Percentiles rank a stretch among this genome's conserved stretches.
Evolutionary conservation across 2,113 vertebrate species (phyloP).

Genomic region (Gasterosteus nipponicus): DNA sequence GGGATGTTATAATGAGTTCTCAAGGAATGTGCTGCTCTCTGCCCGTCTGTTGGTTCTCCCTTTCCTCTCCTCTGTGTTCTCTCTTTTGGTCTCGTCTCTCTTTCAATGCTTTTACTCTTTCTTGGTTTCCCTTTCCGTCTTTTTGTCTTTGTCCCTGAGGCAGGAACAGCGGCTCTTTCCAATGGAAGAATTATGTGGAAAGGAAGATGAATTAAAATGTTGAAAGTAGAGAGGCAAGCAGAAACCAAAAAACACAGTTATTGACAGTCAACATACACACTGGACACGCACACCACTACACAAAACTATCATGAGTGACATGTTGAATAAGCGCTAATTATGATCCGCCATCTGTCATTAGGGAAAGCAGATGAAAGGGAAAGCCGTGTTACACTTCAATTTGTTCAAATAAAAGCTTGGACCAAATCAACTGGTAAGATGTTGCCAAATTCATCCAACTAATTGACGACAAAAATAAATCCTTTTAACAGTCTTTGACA

Average conservation of each 20-base stretch:
- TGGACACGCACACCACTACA: background rate
- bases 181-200: constrained; percentile 26
- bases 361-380: background rate
- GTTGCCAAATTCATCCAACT: background rate
- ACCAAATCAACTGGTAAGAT: background rate
- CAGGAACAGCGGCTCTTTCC: constrained; percentile 3
- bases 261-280: background rate
- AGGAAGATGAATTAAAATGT: background rate
- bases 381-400: background rate
- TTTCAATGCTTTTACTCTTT: background rate
- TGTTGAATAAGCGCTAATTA: background rate
- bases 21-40: constrained; percentile 21
- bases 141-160: background rate
- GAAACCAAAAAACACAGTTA: background rate
- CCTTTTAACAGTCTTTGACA: background rate
- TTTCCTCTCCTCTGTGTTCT: background rate
- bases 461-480: background rate
- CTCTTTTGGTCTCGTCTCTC: background rate
- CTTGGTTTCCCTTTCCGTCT: background rate
- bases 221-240: background rate
- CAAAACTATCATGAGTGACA: background rate
- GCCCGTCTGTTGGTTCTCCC: constrained; percentile 18
- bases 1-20: constrained; percentile 59
- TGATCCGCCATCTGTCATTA: background rate
- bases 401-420: background rate